Evolutionary conservation across 1,140 invertebrate species (phyloP), one percentile per base, ranked within the genome.

Genomic region (Globodera ellingtonae): DNA sequence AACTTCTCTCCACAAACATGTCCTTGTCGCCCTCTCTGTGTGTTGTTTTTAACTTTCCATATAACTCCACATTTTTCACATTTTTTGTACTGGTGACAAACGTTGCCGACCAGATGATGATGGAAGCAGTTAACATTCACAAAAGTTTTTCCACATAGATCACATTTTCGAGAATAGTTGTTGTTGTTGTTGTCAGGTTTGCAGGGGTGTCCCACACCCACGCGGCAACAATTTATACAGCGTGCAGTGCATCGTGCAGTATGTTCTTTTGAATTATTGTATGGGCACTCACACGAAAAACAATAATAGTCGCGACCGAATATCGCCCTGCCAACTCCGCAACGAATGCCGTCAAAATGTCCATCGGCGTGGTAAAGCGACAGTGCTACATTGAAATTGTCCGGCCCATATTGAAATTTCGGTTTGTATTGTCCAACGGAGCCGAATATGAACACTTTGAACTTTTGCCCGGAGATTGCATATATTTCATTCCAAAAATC

Each of bases 401-500:
- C n/a, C 21, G 71, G 21, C 0, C 71, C 71, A 44, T 72, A 72
- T 72, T 5, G 8, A 44, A n/a, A 72, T 56, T 50, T 50, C 4
- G 71, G 71, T 9, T 44, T 56, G 52, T 72, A 72, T 5, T 56
- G n/a, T 3, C 71, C 71, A 5, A 44, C 9, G 3, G 71, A 44
- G 0, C 71, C 71, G 24, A 72, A 72, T 6, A 72, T 56, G 52
- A 72, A 72, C 18, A 44, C 71, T 72, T 72, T 72, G 9, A 72
- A 72, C 9, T 7, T 44, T 6, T 8, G n/a, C 71, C 9, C 21
- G 7, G 47, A 6, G 52, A 24, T 24, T 24, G 24, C 24, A 24
- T 72, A 72, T 9, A 50, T 8, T 21, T 18, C 52, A 24, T 72
- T 72, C 71, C 71, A 72, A n/a, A n/a, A 21, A 21, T 72, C 71